Conservation (phyloP, 2,888 invertebrate species). For the Thysanoteuthis rhombus region DNA sequence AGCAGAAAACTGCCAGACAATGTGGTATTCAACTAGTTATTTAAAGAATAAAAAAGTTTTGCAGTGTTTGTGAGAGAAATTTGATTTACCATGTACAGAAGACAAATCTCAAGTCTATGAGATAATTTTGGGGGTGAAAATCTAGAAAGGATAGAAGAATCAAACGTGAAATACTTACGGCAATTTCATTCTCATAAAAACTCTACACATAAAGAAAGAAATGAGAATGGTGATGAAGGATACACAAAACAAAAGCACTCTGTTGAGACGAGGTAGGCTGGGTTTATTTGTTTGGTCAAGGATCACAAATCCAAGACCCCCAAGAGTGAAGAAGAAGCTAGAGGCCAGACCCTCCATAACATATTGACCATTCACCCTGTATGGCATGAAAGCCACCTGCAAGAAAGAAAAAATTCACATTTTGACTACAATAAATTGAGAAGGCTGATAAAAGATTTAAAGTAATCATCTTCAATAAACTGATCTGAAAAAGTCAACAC, state of each 20-base stretch:
- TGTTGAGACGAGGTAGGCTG: constrained; percentile 83
- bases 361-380: constrained; percentile 97
- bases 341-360: constrained; percentile 99
- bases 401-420: no score
- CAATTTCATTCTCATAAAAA: constrained; percentile 98
- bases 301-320: constrained; percentile 95
- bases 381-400: constrained; percentile 96
- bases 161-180: constrained; percentile 71
- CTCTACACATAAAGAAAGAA: constrained; percentile 94
- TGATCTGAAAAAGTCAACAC: no score
- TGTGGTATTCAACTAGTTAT: no score
- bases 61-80: no score
- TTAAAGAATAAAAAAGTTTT: no score
- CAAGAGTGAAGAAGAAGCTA: constrained; percentile 94
- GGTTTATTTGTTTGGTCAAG: constrained; percentile 94
- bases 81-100: no score
- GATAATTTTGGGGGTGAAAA: not conserved
- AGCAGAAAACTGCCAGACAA: no score
- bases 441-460: not conserved
- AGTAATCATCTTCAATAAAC: no score
- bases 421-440: no score
- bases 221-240: constrained; percentile 92
- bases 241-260: constrained; percentile 87
- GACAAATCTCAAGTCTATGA: not conserved
- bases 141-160: constrained; percentile 29